These are phyloP conservation scores for Myiotriccus ornatus DNA, from an alignment of 2,797 vertebrate genomes.

Conservation along the genomic window DNA sequence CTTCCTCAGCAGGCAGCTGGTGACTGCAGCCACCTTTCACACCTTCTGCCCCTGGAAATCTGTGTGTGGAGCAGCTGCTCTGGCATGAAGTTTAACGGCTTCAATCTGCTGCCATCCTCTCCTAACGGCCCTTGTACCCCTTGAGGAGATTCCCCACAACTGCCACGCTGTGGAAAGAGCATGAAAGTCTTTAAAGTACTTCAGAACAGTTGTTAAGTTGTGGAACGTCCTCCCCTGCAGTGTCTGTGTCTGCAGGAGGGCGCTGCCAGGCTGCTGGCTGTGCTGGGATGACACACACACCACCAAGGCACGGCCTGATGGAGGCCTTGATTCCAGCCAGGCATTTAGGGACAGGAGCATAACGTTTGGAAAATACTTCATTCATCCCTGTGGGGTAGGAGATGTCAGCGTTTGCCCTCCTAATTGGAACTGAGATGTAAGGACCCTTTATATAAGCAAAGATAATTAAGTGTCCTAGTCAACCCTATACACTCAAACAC, in stretches of 20 bases:
- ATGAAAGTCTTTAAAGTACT: background rate
- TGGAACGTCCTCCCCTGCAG: background rate
- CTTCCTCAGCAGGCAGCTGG: background rate
- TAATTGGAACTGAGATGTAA: conserved; percentile 21
- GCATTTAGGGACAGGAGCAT: background rate
- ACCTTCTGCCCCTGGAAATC: background rate
- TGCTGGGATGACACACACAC: background rate
- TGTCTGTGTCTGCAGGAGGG: background rate
- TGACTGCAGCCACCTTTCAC: background rate
- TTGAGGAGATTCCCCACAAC: background rate
- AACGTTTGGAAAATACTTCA: background rate
- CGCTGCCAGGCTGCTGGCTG: background rate
- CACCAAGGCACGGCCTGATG: background rate
- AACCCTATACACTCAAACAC: background rate
- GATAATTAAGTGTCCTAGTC: conserved; percentile 1
- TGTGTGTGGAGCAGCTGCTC: background rate
- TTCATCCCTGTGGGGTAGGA: background rate
- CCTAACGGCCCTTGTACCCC: background rate
- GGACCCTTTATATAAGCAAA: background rate
- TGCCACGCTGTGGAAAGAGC: background rate
- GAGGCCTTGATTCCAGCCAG: background rate
- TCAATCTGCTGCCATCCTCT: background rate
- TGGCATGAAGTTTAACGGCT: background rate
- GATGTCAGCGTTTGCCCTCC: background rate
- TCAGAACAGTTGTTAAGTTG: background rate